Percentiles rank a stretch among this genome's conserved stretches.
Conservation (phyloP, 2,888 invertebrate species). For the Oligia latruncula region DNA sequence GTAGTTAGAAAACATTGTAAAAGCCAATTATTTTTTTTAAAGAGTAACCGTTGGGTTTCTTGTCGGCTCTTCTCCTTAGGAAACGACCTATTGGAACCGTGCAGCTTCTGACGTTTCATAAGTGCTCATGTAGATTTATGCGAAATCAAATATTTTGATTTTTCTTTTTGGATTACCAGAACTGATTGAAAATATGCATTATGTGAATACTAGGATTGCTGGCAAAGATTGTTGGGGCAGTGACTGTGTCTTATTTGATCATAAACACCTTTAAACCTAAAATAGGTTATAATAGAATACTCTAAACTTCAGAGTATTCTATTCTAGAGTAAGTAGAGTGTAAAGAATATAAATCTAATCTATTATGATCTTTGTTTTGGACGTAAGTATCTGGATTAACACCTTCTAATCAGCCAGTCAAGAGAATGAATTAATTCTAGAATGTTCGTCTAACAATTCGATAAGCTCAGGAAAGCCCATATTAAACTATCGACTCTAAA, state of each 20-base stretch:
- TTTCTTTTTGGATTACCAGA: not conserved
- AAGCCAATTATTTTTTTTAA: not conserved
- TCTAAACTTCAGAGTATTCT: too few relatives aligned
- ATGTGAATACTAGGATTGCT: not conserved
- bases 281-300: too few relatives aligned
- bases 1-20: not conserved
- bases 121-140: not conserved
- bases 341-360: not conserved
- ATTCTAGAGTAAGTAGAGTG: too few relatives aligned
- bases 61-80: not conserved
- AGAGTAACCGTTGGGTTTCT: not conserved
- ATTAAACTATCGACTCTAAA: constrained; percentile 21
- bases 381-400: not conserved
- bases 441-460: not conserved
- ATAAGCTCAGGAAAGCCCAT: constrained; percentile 13
- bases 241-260: too few relatives aligned
- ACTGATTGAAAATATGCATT: not conserved
- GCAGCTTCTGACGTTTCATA: too few relatives aligned
- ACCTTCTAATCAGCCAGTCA: not conserved
- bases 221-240: not conserved
- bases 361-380: not conserved
- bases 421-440: not conserved
- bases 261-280: too few relatives aligned
- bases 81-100: not conserved
- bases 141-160: not conserved